Percentiles rank a stretch among this genome's conserved stretches.
Conservation (phyloP, 2,113 vertebrate species). For the Nasalis larvatus region DNA sequence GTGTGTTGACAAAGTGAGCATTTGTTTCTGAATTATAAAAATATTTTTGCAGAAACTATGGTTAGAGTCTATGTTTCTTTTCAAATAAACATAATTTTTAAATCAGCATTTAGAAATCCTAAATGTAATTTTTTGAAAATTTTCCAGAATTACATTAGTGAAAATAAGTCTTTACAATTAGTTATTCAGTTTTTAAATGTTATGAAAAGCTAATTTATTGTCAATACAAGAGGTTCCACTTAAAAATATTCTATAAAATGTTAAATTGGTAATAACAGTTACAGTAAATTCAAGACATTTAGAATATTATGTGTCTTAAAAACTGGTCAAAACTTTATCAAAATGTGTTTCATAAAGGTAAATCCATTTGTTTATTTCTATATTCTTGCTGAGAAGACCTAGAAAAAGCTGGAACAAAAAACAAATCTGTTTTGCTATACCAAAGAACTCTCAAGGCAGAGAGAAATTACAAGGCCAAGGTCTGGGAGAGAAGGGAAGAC, state of each 20-base stretch:
- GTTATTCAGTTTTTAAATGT: not conserved
- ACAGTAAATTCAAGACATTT: not conserved
- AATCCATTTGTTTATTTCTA: not conserved
- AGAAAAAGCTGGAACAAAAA: not conserved
- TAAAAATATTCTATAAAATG: not conserved
- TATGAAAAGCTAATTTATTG: not conserved
- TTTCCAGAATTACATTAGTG: not conserved
- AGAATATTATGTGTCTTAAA: not conserved
- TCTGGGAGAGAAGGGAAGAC: not conserved
- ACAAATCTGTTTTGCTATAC: not conserved
- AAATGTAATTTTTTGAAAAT: not conserved
- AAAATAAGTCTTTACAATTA: not conserved
- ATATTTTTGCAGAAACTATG: not conserved
- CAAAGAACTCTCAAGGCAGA: not conserved
- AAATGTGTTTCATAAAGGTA: not conserved
- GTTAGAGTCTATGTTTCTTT: not conserved
- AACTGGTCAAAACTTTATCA: not conserved
- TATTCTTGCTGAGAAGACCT: not conserved
- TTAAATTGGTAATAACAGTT: not conserved
- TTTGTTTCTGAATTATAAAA: not conserved
- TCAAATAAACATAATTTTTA: constrained; percentile 19
- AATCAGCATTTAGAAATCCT: not conserved
- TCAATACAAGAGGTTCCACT: not conserved
- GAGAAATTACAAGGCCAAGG: not conserved
- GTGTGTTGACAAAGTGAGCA: too few species aligned